Conservation (phyloP, 2,113 vertebrate species). For the Notothenia rossii region DNA sequence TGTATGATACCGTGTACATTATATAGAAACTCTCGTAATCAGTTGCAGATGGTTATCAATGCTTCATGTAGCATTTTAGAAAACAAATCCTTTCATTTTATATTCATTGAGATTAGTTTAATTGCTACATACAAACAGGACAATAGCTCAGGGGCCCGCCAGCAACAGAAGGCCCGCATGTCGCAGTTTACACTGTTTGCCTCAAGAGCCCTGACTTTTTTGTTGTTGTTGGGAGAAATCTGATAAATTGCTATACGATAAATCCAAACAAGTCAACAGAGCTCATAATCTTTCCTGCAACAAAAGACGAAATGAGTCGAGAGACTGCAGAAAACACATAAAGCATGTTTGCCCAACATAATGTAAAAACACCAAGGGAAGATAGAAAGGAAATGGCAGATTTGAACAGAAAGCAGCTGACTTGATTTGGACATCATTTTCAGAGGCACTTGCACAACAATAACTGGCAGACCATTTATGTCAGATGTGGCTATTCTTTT, state of each 20-base stretch:
- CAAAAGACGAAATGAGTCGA: conserved; percentile 33
- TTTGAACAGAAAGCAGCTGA: not conserved
- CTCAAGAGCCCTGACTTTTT: conserved; percentile 38
- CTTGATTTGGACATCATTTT: conserved; percentile 17
- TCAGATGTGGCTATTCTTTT: conserved; percentile 7
- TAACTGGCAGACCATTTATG: conserved; percentile 5
- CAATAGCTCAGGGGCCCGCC: conserved; percentile 22
- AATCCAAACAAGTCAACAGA: conserved; percentile 19
- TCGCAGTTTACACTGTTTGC: conserved; percentile 34
- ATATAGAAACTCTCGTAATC: not conserved
- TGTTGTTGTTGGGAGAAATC: conserved; percentile 19
- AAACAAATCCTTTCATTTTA: conserved; percentile 19
- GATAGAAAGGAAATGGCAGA: not conserved
- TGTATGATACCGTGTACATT: not conserved
- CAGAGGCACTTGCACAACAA: not conserved
- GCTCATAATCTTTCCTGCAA: conserved; percentile 20
- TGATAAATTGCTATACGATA: conserved; percentile 44
- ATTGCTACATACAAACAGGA: conserved; percentile 19
- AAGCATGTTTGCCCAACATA: conserved; percentile 30
- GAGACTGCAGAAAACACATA: conserved; percentile 35
- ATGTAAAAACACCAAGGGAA: not conserved
- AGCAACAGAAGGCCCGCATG: conserved; percentile 4
- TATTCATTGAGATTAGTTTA: conserved; percentile 30
- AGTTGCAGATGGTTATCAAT: conserved; percentile 6
- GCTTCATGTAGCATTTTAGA: not conserved